Base-by-base conservation (phyloP, 1,140 invertebrate genomes). In the Luehdorfia chinensis region DNA sequence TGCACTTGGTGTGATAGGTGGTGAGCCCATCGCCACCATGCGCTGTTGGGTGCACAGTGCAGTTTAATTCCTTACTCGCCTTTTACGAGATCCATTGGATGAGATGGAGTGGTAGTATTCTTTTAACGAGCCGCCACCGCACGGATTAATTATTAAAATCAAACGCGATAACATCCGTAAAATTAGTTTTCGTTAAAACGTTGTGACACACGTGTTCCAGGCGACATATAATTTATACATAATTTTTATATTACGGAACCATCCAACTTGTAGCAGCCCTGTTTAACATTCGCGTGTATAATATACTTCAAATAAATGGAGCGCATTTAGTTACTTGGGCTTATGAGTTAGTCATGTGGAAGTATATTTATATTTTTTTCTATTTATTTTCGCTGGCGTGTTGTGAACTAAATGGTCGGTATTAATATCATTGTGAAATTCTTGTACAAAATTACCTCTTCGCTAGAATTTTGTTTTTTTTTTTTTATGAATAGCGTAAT, bases 331-430 rank as follows among this genome's bases (percentile, higher is more conserved):
- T 32, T 7, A 6, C 4, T 3, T 4, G 4, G 13, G 4, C 11
- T 7, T 16, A 9, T 6, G 18, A 36, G 5, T 36, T 16, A 36
- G 33, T 36, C 33, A 36, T 36, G 33, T 19, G 18, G n/a, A 21
- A 2, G 18, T 9, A 9, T 5, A 19, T 18, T 36, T 36, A 19
- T 18, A 12, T 36, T 7, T 21, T 36, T 6, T 5, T 21, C 11
- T 4, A 4, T 21, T 21, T 36, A 21, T 15, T 36, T 11, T 19
- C 18, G 18, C 16, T 21, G 4, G 33, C 18, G 11, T 36, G 9
- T 21, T 18, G 33, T 9, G 18, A 18, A 12, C 16, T 11, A 21
- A 36, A 36, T 36, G 18, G 33, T 36, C 5, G 6, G 33, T 36
- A 21, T 1, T 2, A 12, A 7, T 23, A 12, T 1, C 11, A 19